Evolutionary conservation across 2,797 vertebrate genomes (phyloP), one percentile per base, ranked within the genome.

Genomic region (Chrysocyon brachyurus): DNA sequence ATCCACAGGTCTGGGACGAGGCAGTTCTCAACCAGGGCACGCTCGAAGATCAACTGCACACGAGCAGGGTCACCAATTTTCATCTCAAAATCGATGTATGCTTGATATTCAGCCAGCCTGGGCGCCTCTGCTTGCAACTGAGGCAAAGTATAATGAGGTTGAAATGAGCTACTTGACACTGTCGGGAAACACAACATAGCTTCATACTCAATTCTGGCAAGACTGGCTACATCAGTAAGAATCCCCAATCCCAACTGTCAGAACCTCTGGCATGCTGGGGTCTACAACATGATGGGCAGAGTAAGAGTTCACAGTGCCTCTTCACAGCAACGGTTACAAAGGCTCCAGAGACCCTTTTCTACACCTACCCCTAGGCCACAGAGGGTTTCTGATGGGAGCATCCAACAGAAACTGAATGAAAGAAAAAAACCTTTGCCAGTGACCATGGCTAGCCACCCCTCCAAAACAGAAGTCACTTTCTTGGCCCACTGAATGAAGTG

Each of bases 1-100:
- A 99, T 99, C 99, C 99, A 99, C 95, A 99, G 99, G 98, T 99
- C 99, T 16, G 99, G 99, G 57, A 99, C 99, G 10, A 99, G 99
- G 98, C 99, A 99, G 98, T 99, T 99, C 98, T 99, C 99, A 0
- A 99, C 99, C 98, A 99, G 98, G 56, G 99, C 98, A 12, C 99
- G 99, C 98, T 99, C 99, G 11, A 99, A 99, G 96, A 99, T 99
- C 54, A 99, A 98, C 99, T 99, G 99, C 92, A 99, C 98, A 17
- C 99, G 99, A 73, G 99, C 99, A 3, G 99, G 99, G 97, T 99
- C 99, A 0, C 99, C 99, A 16, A 99, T 98, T 98, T 99, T 99
- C 93, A 99, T 98, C 96, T 99, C 99, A 90, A 99, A 99, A 95
- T 99, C 99, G 2, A 99, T 99, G 98, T 99, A 99, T 12, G 99